phyloP scores from a whole-genome alignment of 2,797 vertebrate genomes.

The Xerus rutilus region DNA sequence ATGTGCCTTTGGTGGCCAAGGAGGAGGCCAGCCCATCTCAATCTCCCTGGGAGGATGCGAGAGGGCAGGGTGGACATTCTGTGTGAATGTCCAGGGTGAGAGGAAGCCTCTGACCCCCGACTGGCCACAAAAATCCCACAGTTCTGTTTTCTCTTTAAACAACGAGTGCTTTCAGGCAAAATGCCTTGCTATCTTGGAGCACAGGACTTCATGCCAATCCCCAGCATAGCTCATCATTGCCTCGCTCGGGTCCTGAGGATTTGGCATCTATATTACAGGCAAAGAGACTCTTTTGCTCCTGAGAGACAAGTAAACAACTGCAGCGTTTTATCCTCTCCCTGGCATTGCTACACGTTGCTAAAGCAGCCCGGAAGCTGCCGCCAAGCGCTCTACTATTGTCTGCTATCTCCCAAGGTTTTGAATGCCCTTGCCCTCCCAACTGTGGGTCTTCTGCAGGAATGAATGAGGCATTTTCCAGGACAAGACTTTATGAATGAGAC shows the following conservation, averaged over 20 bases:
- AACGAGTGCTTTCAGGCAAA: conserved; percentile 77
- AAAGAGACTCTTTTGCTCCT: conserved; percentile 71
- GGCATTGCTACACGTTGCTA: conserved; percentile 57
- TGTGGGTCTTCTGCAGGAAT: conserved; percentile 73
- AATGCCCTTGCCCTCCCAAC: conserved; percentile 69
- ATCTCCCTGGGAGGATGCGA: background rate
- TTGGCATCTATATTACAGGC: conserved; percentile 67
- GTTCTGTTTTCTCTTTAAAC: conserved; percentile 50
- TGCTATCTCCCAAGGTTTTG: conserved; percentile 72
- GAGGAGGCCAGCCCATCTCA: background rate
- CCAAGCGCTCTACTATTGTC: conserved; percentile 76
- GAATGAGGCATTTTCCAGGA: conserved; percentile 64
- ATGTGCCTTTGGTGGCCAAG: conserved; percentile 42
- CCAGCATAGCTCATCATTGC: background rate
- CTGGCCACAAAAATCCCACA: conserved; percentile 74
- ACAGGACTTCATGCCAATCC: conserved; percentile 71
- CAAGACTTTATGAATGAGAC: conserved; percentile 75
- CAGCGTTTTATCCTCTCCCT: conserved; percentile 56
- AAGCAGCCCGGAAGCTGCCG: conserved; percentile 70
- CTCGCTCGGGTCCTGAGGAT: conserved; percentile 58
- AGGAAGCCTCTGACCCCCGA: conserved; percentile 67
- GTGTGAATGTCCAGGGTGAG: conserved; percentile 54
- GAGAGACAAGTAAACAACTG: conserved; percentile 75
- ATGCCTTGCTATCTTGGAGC: conserved; percentile 75
- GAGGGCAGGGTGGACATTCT: background rate